These are phyloP conservation scores for Myxocyprinus asiaticus DNA, from an alignment of 2,113 vertebrate genomes.

Conservation along the genomic window DNA sequence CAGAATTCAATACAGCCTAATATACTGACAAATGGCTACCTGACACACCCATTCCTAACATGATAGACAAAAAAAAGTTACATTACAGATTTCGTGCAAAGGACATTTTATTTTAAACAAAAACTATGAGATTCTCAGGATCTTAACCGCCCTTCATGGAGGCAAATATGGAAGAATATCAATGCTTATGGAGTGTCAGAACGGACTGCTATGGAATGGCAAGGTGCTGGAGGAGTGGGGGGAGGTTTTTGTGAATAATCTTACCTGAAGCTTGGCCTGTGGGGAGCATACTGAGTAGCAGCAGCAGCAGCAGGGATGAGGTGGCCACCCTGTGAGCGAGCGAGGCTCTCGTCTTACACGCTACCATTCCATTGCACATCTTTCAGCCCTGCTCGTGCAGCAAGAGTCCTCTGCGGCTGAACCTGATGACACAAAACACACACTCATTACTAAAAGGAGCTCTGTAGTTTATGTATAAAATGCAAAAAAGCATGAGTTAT, in stretches of 20 bases:
- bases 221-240: neutral
- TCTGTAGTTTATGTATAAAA: neutral
- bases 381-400: constrained; percentile 68
- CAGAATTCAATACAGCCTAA: neutral
- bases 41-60: neutral
- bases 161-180: neutral
- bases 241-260: constrained; percentile 34
- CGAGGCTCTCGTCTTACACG: constrained; percentile 70
- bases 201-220: neutral
- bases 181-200: neutral
- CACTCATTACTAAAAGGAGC: neutral
- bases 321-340: constrained; percentile 54
- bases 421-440: constrained; percentile 59
- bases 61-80: neutral
- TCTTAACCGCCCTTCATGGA: neutral
- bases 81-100: neutral
- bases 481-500: too few species aligned
- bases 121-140: neutral
- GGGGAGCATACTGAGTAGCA: constrained; percentile 71
- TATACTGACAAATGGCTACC: too few species aligned
- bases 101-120: neutral
- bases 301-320: constrained; percentile 64
- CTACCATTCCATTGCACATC: constrained; percentile 80
- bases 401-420: constrained; percentile 69
- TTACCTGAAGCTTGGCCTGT: constrained; percentile 75